Conservation (phyloP, 2,113 vertebrate genomes). For the Myrmophylax atrothorax region DNA sequence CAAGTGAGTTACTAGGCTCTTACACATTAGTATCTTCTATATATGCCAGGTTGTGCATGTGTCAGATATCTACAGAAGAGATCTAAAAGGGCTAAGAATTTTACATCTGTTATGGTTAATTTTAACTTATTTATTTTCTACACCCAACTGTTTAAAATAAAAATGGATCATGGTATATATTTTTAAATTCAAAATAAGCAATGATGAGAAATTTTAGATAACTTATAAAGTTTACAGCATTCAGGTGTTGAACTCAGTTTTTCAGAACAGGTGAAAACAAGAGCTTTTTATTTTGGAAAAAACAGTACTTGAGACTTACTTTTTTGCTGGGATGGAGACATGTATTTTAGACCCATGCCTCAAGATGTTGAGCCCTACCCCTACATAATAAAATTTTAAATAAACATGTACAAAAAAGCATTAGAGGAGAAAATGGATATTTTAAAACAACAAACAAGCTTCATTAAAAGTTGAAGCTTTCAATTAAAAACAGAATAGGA, state of each 20-base stretch:
- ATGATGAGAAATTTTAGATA: background rate
- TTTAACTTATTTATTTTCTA: background rate
- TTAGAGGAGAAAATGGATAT: background rate
- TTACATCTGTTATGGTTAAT: background rate
- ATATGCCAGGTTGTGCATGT: background rate
- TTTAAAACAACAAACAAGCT: background rate
- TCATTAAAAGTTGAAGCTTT: background rate
- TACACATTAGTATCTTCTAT: background rate
- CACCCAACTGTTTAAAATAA: background rate
- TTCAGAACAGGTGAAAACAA: background rate
- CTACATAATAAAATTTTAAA: background rate
- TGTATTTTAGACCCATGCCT: background rate
- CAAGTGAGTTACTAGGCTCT: background rate
- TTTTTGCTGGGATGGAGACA: background rate
- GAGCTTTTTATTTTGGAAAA: background rate
- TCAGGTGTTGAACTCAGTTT: background rate
- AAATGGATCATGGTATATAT: background rate
- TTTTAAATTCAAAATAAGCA: background rate
- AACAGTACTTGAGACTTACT: background rate
- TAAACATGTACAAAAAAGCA: background rate
- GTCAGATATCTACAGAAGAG: background rate
- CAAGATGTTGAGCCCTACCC: background rate
- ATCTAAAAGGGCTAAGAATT: background rate
- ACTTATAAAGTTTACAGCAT: background rate
- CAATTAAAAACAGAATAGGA: background rate